Evolutionary conservation across 2,888 invertebrate genomes (phyloP).

Genomic region (Drosophila testacea): DNA sequence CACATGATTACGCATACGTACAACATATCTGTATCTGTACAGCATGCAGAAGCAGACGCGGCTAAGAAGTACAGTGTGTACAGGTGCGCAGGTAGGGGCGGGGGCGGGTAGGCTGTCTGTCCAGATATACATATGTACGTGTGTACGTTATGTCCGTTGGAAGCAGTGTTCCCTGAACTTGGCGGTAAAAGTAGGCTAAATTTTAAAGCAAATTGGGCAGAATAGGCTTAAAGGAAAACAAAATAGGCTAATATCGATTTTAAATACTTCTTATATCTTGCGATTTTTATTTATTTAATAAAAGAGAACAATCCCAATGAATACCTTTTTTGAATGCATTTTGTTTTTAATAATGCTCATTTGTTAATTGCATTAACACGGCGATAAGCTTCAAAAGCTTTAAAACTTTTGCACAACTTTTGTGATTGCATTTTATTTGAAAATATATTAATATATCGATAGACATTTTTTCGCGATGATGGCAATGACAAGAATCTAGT

Average conservation of each 20-base stretch:
- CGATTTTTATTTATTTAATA: no score
- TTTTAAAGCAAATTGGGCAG: no score
- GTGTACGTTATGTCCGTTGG: conserved; percentile 42
- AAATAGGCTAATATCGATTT: no score
- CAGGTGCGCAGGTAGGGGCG: conserved; percentile 25
- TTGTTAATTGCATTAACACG: conserved; percentile 43
- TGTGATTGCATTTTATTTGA: background rate
- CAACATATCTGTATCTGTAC: conserved; percentile 4
- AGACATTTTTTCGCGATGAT: no score
- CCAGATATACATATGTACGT: background rate
- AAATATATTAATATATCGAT: no score
- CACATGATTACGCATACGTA: background rate
- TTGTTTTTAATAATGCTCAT: no score
- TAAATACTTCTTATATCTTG: no score
- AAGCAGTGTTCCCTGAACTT: conserved; percentile 48
- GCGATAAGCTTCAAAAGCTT: conserved; percentile 38
- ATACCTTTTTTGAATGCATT: no score
- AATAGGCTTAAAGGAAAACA: no score
- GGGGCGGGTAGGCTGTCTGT: conserved; percentile 9
- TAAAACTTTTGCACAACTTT: background rate
- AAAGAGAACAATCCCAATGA: no score
- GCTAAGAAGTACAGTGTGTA: conserved; percentile 54
- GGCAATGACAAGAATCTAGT: no score
- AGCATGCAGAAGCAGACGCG: conserved; percentile 40
- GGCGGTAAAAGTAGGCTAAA: no score